Conservation (phyloP, 37 sponge, comb jelly and placozoan species). For the Hexactinellida sp. region DNA sequence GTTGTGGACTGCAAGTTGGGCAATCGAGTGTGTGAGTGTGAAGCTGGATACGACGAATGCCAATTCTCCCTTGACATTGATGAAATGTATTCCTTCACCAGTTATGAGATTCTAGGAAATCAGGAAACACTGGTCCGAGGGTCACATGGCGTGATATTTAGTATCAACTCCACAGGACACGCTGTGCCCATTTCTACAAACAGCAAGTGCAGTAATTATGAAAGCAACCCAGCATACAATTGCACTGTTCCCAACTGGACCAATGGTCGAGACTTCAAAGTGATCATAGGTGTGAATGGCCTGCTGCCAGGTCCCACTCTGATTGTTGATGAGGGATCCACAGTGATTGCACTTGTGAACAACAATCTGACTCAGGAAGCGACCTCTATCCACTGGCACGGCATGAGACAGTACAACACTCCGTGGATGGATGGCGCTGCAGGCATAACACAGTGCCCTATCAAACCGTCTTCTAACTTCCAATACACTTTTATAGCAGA, state of each 20-base stretch:
- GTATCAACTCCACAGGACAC: background rate
- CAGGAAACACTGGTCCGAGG: background rate
- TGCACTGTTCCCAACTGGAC: constrained; percentile 32
- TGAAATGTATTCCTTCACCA: constrained; percentile 34
- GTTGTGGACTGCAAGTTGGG: background rate
- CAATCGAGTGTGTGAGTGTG: constrained; percentile 20
- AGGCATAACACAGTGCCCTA: background rate
- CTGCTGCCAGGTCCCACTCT: constrained; percentile 45
- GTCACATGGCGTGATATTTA: background rate
- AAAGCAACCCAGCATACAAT: background rate
- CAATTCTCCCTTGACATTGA: constrained; percentile 24
- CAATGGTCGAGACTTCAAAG: constrained; percentile 34
- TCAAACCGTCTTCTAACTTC: background rate
- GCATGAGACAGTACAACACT: background rate
- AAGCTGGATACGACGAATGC: background rate
- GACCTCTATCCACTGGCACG: background rate
- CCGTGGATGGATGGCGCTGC: background rate
- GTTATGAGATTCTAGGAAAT: constrained; percentile 15
- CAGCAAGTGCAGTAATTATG: background rate
- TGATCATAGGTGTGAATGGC: constrained; percentile 36
- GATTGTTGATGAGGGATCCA: constrained; percentile 29
- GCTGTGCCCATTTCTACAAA: background rate
- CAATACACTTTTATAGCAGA: background rate
- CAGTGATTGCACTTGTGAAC: constrained; percentile 2
- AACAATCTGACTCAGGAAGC: background rate